Percentiles rank a stretch among this genome's conserved stretches.
Evolutionary conservation across 92 coral and sea anemone species (phyloP).

Genomic region (Blastomussa wellsi): DNA sequence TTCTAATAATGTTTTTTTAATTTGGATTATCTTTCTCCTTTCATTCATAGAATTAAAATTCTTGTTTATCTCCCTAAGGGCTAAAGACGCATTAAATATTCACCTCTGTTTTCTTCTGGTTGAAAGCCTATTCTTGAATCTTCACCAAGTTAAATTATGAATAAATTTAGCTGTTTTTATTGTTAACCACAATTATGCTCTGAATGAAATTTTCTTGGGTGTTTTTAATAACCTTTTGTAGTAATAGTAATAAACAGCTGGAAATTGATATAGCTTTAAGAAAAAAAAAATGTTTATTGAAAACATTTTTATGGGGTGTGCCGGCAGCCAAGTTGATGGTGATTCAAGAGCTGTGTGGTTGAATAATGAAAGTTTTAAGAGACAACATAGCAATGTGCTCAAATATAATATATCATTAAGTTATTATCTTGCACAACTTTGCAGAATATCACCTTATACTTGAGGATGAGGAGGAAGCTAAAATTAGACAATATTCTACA

Average conservation of each 20-base stretch:
- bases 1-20: neutral
- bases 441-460: no score
- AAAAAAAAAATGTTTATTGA: neutral
- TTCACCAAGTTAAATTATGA: neutral
- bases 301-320: neutral
- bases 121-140: neutral
- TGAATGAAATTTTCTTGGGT: neutral
- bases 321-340: neutral
- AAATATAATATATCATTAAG: no score
- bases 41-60: neutral
- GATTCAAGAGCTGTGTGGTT: neutral
- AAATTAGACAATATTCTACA: no score
- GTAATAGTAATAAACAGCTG: neutral
- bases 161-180: slow-evolving; percentile 2
- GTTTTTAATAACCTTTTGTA: neutral
- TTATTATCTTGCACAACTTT: no score
- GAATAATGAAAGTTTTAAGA: neutral
- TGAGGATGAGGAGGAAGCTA: no score
- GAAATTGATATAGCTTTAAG: neutral
- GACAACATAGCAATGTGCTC: neutral
- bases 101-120: neutral
- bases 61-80: neutral
- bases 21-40: neutral
- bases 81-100: slow-evolving; percentile 34
- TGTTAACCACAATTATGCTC: neutral